phyloP scores from a whole-genome alignment of 2,797 vertebrate species.

The Onychomys arenicola region DNA sequence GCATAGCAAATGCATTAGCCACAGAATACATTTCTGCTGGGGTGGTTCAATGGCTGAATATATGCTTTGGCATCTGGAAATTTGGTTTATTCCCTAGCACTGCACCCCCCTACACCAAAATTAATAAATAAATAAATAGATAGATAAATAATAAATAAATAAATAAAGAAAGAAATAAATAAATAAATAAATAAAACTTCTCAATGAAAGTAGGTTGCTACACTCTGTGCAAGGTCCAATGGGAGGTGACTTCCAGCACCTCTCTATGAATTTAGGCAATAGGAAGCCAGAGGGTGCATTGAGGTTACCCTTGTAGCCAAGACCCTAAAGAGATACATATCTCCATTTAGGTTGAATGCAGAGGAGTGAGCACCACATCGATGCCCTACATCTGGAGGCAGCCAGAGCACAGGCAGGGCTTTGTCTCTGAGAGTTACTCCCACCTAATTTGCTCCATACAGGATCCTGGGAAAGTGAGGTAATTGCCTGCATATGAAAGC shows the following conservation, averaged over 20 bases:
- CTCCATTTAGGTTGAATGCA: background rate
- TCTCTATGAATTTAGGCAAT: background rate
- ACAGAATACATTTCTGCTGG: background rate
- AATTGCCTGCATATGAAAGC: slow-evolving; percentile 27
- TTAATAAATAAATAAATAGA: background rate
- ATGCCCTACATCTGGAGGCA: background rate
- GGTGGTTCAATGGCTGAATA: too few relatives aligned
- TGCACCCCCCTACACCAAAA: background rate
- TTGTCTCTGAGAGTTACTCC: background rate
- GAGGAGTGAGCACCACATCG: background rate
- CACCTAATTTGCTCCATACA: slow-evolving; percentile 1
- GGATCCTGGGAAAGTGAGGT: slow-evolving; percentile 42
- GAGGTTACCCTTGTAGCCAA: background rate
- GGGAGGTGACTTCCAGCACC: background rate
- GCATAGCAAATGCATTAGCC: background rate
- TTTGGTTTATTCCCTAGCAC: background rate
- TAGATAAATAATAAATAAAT: background rate
- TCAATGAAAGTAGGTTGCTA: background rate
- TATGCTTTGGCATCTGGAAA: background rate
- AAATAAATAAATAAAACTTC: background rate
- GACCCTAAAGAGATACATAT: background rate
- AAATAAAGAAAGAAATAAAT: background rate
- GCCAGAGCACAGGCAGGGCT: background rate
- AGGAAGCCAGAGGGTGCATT: background rate
- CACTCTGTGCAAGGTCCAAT: background rate